Percentiles rank a stretch among this genome's conserved stretches.
Evolutionary conservation across 37 sponge, comb jelly and placozoan genomes (phyloP).

Genomic region (Diacarnus erythraeanus): DNA sequence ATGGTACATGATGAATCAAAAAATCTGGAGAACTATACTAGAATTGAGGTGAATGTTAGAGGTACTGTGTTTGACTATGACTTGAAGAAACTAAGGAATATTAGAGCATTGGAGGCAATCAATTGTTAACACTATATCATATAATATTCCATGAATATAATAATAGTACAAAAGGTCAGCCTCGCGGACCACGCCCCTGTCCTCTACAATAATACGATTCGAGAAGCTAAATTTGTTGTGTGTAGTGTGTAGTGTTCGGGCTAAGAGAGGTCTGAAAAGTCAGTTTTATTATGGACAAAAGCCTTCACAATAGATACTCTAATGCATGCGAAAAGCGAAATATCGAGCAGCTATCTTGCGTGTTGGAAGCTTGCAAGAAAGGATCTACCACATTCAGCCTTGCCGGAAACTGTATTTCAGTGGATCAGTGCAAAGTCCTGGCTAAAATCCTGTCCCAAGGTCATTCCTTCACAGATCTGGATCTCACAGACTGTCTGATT

Average conservation of each 20-base stretch:
- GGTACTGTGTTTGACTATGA: neutral
- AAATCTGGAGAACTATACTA: neutral
- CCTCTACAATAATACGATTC: too few relatives aligned
- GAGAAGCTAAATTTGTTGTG: too few relatives aligned
- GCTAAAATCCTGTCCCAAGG: neutral
- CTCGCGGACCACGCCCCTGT: too few relatives aligned
- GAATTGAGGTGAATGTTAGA: constrained; percentile 4
- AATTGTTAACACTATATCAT: too few relatives aligned
- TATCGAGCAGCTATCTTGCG: neutral
- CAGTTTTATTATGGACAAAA: too few relatives aligned
- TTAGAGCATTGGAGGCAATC: too few relatives aligned
- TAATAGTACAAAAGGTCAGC: too few relatives aligned
- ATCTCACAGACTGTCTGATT: constrained; percentile 10
- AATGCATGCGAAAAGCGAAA: neutral
- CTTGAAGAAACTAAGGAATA: neutral
- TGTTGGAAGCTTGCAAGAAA: constrained; percentile 1
- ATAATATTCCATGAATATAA: too few relatives aligned
- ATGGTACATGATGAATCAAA: neutral
- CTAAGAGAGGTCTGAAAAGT: too few relatives aligned
- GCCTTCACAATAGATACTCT: neutral
- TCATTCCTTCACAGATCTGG: neutral
- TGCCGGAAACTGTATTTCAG: neutral
- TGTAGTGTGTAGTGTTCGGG: too few relatives aligned
- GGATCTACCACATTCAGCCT: neutral
- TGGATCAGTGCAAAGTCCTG: neutral